Percentiles rank a stretch among this genome's conserved stretches.
Conservation (phyloP, 1,140 invertebrate genomes). For the Aphelinus certus region DNA sequence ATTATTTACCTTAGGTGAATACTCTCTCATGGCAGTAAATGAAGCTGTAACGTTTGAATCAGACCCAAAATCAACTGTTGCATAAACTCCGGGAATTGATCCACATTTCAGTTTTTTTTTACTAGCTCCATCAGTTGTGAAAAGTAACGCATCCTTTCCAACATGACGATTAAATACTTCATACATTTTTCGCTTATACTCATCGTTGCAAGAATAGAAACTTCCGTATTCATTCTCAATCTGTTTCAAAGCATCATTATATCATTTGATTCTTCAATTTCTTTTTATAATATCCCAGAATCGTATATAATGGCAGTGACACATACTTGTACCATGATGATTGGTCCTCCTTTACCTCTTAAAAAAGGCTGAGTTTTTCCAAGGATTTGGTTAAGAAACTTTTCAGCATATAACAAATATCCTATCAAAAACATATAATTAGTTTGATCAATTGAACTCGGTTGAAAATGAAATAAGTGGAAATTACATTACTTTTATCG, state of each 20-base stretch:
- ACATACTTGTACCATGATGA: constrained; percentile 79
- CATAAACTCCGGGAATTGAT: constrained; percentile 71
- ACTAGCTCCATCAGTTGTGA: constrained; percentile 80
- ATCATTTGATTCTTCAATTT: too few relatives aligned
- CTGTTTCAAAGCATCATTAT: constrained; percentile 54
- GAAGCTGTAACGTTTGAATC: constrained; percentile 51
- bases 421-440: constrained; percentile 38
- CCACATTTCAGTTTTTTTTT: constrained; percentile 70
- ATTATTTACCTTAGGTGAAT: constrained; percentile 64
- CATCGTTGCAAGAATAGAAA: constrained; percentile 77
- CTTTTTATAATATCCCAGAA: neutral
- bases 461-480: too few relatives aligned
- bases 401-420: constrained; percentile 46
- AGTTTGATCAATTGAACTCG: constrained; percentile 57
- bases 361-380: constrained; percentile 59
- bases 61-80: constrained; percentile 81
- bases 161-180: constrained; percentile 73
- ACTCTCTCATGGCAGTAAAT: constrained; percentile 66
- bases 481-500: constrained; percentile 54
- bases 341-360: constrained; percentile 51
- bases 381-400: constrained; percentile 62
- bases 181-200: constrained; percentile 73
- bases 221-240: constrained; percentile 96
- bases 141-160: constrained; percentile 76
- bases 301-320: neutral